Evolutionary conservation across 2,113 vertebrate genomes (phyloP).

Genomic region (Brienomyrus brachyistius): DNA sequence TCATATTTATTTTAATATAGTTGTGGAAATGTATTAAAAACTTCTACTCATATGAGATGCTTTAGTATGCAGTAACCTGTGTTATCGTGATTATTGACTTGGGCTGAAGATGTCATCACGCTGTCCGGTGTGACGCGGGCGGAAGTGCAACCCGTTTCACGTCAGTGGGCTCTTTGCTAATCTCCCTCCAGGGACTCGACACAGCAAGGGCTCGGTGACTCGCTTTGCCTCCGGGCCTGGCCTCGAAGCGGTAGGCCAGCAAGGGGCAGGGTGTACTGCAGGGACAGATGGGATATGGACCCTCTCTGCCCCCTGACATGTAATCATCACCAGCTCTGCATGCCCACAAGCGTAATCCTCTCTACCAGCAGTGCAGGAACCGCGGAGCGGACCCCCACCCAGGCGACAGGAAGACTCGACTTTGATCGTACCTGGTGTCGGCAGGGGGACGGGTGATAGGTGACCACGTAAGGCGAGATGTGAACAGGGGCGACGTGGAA

Average conservation of each 20-base stretch:
- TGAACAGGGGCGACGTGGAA: background rate
- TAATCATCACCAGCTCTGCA: background rate
- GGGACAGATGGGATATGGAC: background rate
- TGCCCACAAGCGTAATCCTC: background rate
- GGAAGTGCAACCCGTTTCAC: background rate
- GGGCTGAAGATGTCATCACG: background rate
- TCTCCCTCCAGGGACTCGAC: background rate
- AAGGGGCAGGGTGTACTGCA: background rate
- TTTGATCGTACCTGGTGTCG: background rate
- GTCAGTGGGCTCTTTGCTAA: background rate
- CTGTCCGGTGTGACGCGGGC: background rate
- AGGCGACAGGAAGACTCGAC: background rate
- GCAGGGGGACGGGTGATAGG: background rate
- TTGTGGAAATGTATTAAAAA: background rate
- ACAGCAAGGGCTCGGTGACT: background rate
- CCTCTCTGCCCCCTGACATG: background rate
- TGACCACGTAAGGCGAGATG: background rate
- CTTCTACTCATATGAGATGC: background rate
- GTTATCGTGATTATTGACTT: background rate
- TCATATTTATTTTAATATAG: background rate
- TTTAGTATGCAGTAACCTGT: background rate
- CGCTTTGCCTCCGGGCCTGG: background rate
- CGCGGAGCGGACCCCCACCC: background rate
- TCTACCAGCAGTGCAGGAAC: background rate
- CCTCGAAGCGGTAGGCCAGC: background rate